Conservation (phyloP, 2,797 vertebrate genomes). For the Notolepis coatsorum region DNA sequence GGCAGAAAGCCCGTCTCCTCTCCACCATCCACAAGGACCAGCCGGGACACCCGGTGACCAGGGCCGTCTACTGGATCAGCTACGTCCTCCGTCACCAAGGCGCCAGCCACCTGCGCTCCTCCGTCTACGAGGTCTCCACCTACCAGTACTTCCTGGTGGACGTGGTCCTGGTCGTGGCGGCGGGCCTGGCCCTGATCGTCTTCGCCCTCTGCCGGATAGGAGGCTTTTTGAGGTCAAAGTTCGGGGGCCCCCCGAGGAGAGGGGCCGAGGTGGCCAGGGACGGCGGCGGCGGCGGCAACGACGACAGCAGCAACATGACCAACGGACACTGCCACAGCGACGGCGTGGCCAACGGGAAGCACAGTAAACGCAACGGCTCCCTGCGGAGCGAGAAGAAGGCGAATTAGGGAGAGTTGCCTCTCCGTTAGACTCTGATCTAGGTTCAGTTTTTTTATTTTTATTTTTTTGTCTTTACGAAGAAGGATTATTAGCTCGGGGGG, state of each 20-base stretch:
- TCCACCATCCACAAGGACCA: conserved; percentile 98
- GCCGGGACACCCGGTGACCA: conserved; percentile 92
- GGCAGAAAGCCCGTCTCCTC: conserved; percentile 86
- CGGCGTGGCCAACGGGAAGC: conserved; percentile 91
- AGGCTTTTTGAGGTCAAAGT: conserved; percentile 78
- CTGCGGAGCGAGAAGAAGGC: conserved; percentile 95
- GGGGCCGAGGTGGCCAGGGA: conserved; percentile 26
- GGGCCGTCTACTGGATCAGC: conserved; percentile 96
- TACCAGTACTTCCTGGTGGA: conserved; percentile 97
- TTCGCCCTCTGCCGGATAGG: conserved; percentile 79
- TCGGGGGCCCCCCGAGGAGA: conserved; percentile 54
- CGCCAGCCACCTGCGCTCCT: conserved; percentile 91
- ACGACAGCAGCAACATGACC: conserved; percentile 70
- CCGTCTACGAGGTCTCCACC: conserved; percentile 89
- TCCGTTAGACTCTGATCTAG: conserved; percentile 74
- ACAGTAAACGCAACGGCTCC: conserved; percentile 93
- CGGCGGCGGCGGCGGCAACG: conserved; percentile 63
- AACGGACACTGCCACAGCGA: conserved; percentile 95
- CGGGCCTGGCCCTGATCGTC: conserved; percentile 74
- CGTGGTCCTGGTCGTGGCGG: conserved; percentile 80
- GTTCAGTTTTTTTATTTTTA: conserved; percentile 60
- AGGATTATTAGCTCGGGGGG: conserved; percentile 47
- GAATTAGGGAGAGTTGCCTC: conserved; percentile 83
- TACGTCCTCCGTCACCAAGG: conserved; percentile 95
- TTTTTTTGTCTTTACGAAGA: no score